phyloP scores from a whole-genome alignment of 1,140 invertebrate species.

The Parapsyche elsis region DNA sequence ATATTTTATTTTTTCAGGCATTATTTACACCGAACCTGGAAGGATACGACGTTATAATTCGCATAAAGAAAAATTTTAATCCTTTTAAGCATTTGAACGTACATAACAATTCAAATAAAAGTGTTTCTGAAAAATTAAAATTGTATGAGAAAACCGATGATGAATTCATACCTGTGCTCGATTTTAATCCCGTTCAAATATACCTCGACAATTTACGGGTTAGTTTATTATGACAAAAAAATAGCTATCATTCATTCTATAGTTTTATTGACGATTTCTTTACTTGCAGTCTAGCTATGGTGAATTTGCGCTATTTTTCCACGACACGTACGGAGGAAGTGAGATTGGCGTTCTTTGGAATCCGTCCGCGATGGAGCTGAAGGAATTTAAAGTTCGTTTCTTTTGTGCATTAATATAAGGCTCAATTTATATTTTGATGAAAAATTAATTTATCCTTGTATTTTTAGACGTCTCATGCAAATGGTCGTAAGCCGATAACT shows the following conservation, averaged over 20 bases:
- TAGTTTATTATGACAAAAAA: constrained; percentile 59
- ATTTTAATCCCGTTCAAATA: constrained; percentile 79
- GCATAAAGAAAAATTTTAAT: constrained; percentile 72
- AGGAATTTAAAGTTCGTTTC: constrained; percentile 76
- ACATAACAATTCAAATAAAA: constrained; percentile 15
- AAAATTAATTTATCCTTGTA: not conserved
- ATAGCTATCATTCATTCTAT: constrained; percentile 29
- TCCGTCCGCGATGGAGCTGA: constrained; percentile 71
- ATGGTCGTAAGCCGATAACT: constrained; percentile 62
- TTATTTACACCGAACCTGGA: constrained; percentile 75
- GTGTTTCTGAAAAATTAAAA: constrained; percentile 30
- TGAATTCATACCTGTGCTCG: constrained; percentile 77
- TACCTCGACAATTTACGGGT: constrained; percentile 83
- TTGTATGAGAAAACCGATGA: constrained; percentile 54
- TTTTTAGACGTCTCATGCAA: constrained; percentile 60
- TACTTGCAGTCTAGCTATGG: constrained; percentile 76
- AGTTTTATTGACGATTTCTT: constrained; percentile 36
- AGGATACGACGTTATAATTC: constrained; percentile 83
- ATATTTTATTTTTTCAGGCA: constrained; percentile 61
- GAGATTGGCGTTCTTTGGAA: constrained; percentile 86
- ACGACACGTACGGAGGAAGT: constrained; percentile 85
- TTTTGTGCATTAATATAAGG: not conserved
- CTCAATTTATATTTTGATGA: not conserved
- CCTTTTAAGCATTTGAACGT: constrained; percentile 63
- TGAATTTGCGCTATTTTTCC: constrained; percentile 87